These are phyloP conservation scores for Lasius fuliginosus DNA, from an alignment of 2,888 invertebrate genomes.

Conservation along the genomic window DNA sequence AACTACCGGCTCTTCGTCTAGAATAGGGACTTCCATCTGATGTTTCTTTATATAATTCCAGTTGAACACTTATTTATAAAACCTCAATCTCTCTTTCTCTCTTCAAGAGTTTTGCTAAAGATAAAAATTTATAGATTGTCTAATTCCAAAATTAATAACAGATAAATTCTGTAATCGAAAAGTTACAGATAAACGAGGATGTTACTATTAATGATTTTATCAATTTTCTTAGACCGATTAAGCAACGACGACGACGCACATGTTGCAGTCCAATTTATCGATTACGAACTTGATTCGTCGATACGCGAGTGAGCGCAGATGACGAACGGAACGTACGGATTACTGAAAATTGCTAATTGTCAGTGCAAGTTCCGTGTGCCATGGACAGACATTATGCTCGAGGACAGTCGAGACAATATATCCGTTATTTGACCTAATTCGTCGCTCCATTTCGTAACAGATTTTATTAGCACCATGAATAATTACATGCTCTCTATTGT, in stretches of 20 bases:
- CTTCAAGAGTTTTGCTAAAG: not conserved
- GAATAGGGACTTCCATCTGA: conserved; percentile 53
- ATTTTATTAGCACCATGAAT: conserved; percentile 9
- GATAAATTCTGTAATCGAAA: not conserved
- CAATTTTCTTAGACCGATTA: too few relatives aligned
- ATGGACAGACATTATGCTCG: conserved; percentile 21
- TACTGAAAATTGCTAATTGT: conserved; percentile 36
- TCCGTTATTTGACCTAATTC: conserved; percentile 25
- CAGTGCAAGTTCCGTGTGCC: not conserved
- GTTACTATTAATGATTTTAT: not conserved
- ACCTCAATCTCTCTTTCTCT: not conserved
- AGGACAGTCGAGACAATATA: conserved; percentile 14
- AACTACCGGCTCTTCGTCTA: conserved; percentile 62
- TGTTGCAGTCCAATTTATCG: not conserved
- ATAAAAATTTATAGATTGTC: not conserved
- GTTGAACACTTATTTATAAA: not conserved
- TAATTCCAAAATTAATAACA: not conserved
- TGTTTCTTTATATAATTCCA: conserved; percentile 43
- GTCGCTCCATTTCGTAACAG: not conserved
- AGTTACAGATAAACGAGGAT: not conserved
- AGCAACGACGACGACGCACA: not conserved
- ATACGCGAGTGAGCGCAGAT: not conserved
- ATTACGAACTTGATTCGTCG: not conserved
- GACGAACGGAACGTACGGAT: conserved; percentile 19
- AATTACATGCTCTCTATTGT: conserved; percentile 17